A percentile compares a stretch with the other conserved stretches of the same genome.
These are phyloP conservation scores for Tetramorium simillimum DNA, from an alignment of 1,140 invertebrate species.

Conservation along the genomic window DNA sequence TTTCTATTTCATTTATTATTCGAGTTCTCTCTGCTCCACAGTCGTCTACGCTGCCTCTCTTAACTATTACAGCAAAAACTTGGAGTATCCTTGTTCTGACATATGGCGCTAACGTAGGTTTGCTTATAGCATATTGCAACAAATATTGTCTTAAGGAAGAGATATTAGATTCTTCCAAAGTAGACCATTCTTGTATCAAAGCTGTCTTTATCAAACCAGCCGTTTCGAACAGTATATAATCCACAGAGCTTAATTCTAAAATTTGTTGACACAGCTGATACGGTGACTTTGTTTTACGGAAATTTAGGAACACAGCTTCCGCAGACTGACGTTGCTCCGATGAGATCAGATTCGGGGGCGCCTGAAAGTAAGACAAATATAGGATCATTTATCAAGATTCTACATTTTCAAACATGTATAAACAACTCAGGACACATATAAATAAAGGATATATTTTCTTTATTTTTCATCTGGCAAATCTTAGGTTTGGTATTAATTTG, in stretches of 20 bases:
- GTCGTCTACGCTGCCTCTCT: slow-evolving; percentile 91
- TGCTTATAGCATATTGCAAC: slow-evolving; percentile 90
- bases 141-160: slow-evolving; percentile 92
- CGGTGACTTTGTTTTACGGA: slow-evolving; percentile 93
- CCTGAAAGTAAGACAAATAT: slow-evolving; percentile 86
- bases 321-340: slow-evolving; percentile 92
- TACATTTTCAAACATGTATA: slow-evolving; percentile 6
- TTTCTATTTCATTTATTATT: slow-evolving; percentile 91
- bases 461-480: background rate
- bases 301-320: slow-evolving; percentile 92
- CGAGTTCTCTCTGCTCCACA: slow-evolving; percentile 88
- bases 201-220: slow-evolving; percentile 93
- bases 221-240: slow-evolving; percentile 95
- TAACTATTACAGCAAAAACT: slow-evolving; percentile 95
- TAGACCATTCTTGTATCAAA: slow-evolving; percentile 93
- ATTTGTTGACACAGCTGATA: slow-evolving; percentile 93
- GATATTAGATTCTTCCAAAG: slow-evolving; percentile 89
- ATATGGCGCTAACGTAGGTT: slow-evolving; percentile 87
- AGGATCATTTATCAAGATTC: background rate
- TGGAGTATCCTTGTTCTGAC: slow-evolving; percentile 90
- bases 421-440: background rate
- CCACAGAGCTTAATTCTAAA: slow-evolving; percentile 91
- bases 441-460: slow-evolving; percentile 10
- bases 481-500: background rate
- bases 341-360: slow-evolving; percentile 92